A percentile compares a stretch with the other conserved stretches of the same genome.
Conservation (phyloP, 2,888 invertebrate species). For the Apamea sordens region DNA sequence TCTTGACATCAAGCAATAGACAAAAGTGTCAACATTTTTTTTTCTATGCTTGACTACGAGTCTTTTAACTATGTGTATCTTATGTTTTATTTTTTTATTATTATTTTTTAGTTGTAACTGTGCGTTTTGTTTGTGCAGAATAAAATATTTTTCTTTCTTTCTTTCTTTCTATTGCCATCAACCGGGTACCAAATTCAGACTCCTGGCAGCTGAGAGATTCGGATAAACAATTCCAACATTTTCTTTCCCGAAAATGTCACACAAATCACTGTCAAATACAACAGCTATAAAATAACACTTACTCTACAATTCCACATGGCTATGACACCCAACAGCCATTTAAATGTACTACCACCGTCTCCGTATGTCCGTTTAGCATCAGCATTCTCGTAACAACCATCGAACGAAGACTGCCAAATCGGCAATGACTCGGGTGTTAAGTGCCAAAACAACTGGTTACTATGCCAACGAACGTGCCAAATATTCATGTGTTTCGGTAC, state of each 20-base stretch:
- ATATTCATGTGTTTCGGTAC: slow-evolving; percentile 71
- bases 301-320: neutral
- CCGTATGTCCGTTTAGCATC: slow-evolving; percentile 66
- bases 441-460: slow-evolving; percentile 74
- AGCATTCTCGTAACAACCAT: slow-evolving; percentile 76
- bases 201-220: neutral
- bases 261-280: slow-evolving; percentile 7
- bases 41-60: too few relatives aligned
- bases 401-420: slow-evolving; percentile 83
- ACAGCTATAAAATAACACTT: slow-evolving; percentile 42
- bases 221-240: neutral
- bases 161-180: too few relatives aligned
- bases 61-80: too few relatives aligned
- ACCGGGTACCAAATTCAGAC: neutral
- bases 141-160: too few relatives aligned
- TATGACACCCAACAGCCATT: slow-evolving; percentile 23
- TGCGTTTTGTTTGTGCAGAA: too few relatives aligned
- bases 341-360: slow-evolving; percentile 33
- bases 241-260: neutral
- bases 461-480: slow-evolving; percentile 79
- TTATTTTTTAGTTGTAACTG: too few relatives aligned
- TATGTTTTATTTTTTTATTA: too few relatives aligned
- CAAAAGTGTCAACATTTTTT: too few relatives aligned
- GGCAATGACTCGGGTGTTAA: slow-evolving; percentile 75
- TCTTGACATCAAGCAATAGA: too few relatives aligned